Evolutionary conservation across 2,113 vertebrate species (phyloP), one percentile per base, ranked within the genome.

Genomic region (Phrynosoma blainvillii): DNA sequence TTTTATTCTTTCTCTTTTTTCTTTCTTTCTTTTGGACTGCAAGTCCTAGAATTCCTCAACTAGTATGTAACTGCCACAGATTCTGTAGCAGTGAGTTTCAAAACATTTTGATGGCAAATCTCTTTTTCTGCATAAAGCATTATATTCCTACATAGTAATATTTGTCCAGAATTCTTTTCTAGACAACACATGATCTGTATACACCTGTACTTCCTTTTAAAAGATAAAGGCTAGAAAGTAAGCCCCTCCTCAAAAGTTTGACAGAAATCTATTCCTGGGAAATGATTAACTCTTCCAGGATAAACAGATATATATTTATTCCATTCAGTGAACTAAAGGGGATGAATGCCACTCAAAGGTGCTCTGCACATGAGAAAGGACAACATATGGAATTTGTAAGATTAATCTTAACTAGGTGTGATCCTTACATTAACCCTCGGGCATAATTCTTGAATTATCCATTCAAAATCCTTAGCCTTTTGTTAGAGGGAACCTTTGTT

Each of bases 401-500:
- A 59, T 36, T 59, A 54, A 88, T 70, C 74, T 88, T 84, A 83
- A 78, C 74, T 42, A 84, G 87, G 47, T 70, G 21, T 71, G 82
- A 84, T 84, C 74, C 75, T 79, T 84, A 47, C 75, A 84, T 83
- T 88, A 88, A 84, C 66, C 30, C 82, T 71, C 52, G 7, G 16
- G 76, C 36, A 40, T 88, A 84, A 84, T 70, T 74, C 82, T 79
- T 82, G 32, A 74, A 83, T 84, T 83, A 78, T 66, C 74, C 74
- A 21, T 84, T 68, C 62, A 88, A 79, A 84, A 88, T 59, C 59
- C 87, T 40, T 75, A 81, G 30, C 36, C 70, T 78, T 86, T 84
- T 88, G 80, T 78, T 79, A 30, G n/a, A 77, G 21, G 42, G n/a
- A 88, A 52, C 59, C 75, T 68, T 88, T 88, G 54, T n/a, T 84